Evolutionary conservation across 2,113 vertebrate genomes (phyloP).

Genomic region (Tachycineta bicolor): DNA sequence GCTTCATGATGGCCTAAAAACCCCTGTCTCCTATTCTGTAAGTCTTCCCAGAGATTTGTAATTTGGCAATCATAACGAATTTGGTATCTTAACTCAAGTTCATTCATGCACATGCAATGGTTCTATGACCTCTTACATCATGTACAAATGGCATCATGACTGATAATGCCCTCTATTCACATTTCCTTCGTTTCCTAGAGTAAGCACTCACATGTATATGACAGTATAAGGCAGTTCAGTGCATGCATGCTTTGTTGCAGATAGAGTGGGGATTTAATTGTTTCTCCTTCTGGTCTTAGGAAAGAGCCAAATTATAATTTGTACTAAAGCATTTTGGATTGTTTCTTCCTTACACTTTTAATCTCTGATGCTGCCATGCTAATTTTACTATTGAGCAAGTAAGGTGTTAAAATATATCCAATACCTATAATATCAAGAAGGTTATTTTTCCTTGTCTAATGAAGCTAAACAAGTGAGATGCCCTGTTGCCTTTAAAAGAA

Average conservation of each 20-base stretch:
- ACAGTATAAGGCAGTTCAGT: not conserved
- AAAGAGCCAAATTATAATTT: not conserved
- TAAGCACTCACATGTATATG: not conserved
- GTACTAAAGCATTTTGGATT: not conserved
- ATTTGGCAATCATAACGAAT: not conserved
- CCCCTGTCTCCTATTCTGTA: not conserved
- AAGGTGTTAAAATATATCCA: not conserved
- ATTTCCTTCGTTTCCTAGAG: not conserved
- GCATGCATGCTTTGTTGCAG: not conserved
- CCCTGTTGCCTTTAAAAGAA: not conserved
- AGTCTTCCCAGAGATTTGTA: not conserved
- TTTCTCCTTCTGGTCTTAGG: not conserved
- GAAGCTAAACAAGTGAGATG: not conserved
- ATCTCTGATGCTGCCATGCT: not conserved
- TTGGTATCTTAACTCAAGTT: not conserved
- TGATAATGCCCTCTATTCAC: not conserved
- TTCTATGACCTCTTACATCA: not conserved
- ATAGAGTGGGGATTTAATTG: not conserved
- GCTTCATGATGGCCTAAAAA: not conserved
- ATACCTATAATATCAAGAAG: not conserved
- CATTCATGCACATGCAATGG: not conserved
- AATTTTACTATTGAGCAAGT: not conserved
- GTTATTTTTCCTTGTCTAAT: not conserved
- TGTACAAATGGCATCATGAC: not conserved
- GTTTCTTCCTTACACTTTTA: not conserved